Conservation (phyloP, 2,797 vertebrate species). For the Phyllotis vaccarum region DNA sequence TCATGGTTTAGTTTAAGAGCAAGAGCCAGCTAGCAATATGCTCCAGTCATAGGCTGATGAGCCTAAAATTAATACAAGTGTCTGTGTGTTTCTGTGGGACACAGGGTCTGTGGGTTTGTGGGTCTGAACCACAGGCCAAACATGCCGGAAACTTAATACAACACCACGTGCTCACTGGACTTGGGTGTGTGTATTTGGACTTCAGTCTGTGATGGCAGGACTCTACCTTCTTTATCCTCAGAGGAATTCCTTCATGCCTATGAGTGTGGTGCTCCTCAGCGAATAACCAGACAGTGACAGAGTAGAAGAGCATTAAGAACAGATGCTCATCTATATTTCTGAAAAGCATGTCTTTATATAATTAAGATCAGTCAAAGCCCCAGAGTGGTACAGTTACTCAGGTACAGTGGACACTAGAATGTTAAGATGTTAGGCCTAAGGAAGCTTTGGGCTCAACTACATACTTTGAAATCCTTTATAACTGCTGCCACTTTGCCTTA, state of each 20-base stretch:
- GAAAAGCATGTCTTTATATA: background rate
- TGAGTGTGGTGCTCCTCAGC: background rate
- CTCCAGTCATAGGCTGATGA: too few species aligned
- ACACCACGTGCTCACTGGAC: background rate
- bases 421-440: background rate
- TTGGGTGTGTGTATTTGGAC: constrained; percentile 1
- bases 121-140: too few species aligned
- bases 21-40: too few species aligned
- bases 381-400: background rate
- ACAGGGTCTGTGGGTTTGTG: too few species aligned
- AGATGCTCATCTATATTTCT: background rate
- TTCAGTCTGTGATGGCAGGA: background rate
- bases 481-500: background rate
- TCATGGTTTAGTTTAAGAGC: too few species aligned
- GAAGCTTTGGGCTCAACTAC: background rate
- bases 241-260: background rate
- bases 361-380: background rate
- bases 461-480: constrained; percentile 23
- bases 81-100: too few species aligned
- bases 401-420: background rate
- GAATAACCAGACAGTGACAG: background rate
- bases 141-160: too few species aligned
- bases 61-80: too few species aligned
- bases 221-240: background rate
- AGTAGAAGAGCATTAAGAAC: background rate